Percentiles rank a stretch among this genome's conserved stretches.
Conservation (phyloP, 1,140 invertebrate species). For the Pogonus chalceus region DNA sequence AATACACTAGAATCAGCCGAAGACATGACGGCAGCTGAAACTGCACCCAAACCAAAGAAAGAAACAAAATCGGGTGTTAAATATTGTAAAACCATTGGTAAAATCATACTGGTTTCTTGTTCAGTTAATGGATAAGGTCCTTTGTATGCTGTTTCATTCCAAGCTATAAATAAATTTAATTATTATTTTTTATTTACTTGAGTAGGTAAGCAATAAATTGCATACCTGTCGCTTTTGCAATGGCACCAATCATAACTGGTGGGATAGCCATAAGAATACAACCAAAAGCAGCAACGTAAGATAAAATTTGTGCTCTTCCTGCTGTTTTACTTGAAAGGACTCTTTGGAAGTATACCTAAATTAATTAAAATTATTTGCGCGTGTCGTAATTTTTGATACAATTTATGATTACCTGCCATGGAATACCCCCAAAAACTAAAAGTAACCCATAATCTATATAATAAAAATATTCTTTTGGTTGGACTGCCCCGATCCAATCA, state of each 20-base stretch:
- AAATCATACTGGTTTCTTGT: slow-evolving; percentile 80
- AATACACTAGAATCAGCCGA: slow-evolving; percentile 96
- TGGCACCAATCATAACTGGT: slow-evolving; percentile 90
- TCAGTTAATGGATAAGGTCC: slow-evolving; percentile 61
- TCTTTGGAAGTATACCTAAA: slow-evolving; percentile 92
- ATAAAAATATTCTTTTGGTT: slow-evolving; percentile 60
- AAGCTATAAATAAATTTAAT: slow-evolving; percentile 52
- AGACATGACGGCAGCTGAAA: slow-evolving; percentile 96
- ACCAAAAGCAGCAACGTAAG: slow-evolving; percentile 91
- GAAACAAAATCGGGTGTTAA: slow-evolving; percentile 88
- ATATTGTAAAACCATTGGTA: slow-evolving; percentile 94
- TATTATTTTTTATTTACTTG: background rate
- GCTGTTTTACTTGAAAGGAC: slow-evolving; percentile 93
- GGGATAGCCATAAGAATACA: slow-evolving; percentile 96
- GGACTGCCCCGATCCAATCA: slow-evolving; percentile 81
- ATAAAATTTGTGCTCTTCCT: slow-evolving; percentile 81
- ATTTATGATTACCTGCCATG: slow-evolving; percentile 85
- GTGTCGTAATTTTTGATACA: background rate
- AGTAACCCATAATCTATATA: slow-evolving; percentile 89
- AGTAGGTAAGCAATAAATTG: slow-evolving; percentile 12
- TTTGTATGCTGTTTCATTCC: slow-evolving; percentile 82
- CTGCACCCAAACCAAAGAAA: slow-evolving; percentile 95
- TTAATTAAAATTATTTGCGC: background rate
- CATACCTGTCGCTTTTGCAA: slow-evolving; percentile 88
- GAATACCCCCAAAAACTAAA: slow-evolving; percentile 93